Conservation (phyloP, 2,113 vertebrate species). For the Perca flavescens region DNA sequence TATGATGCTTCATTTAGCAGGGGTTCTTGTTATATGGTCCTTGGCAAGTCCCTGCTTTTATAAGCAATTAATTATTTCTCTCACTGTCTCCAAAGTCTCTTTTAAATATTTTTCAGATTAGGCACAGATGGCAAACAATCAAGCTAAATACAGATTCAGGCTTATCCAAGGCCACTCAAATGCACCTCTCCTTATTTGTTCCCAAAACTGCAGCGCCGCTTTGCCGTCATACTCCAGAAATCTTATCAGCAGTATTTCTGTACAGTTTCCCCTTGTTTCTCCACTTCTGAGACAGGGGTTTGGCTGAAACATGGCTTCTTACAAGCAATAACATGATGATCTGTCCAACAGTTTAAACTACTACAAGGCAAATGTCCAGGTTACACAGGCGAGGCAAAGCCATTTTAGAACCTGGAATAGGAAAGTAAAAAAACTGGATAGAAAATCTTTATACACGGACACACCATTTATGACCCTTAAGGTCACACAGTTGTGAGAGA, state of each 20-base stretch:
- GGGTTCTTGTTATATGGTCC: constrained; percentile 67
- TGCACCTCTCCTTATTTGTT: constrained; percentile 56
- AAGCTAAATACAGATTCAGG: constrained; percentile 74
- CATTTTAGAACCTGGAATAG: background rate
- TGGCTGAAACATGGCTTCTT: constrained; percentile 39
- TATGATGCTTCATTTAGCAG: constrained; percentile 71
- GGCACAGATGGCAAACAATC: constrained; percentile 73
- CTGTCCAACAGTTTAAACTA: constrained; percentile 13
- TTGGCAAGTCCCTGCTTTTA: constrained; percentile 77
- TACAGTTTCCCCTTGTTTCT: constrained; percentile 41
- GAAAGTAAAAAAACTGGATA: background rate
- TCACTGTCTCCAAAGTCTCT: constrained; percentile 65
- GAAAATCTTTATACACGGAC: background rate
- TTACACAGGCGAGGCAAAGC: background rate
- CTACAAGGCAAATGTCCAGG: background rate
- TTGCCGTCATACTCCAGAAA: constrained; percentile 34
- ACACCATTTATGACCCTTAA: background rate
- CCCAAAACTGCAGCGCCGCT: constrained; percentile 29
- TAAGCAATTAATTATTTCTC: constrained; percentile 77
- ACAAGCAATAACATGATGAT: constrained; percentile 39
- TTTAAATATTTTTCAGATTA: constrained; percentile 76
- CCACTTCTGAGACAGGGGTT: constrained; percentile 45
- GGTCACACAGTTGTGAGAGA: background rate
- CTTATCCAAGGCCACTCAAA: constrained; percentile 45
- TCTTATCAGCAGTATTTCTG: constrained; percentile 66